Evolutionary conservation across 2,797 vertebrate genomes (phyloP).

Genomic region (Miopithecus talapoin): DNA sequence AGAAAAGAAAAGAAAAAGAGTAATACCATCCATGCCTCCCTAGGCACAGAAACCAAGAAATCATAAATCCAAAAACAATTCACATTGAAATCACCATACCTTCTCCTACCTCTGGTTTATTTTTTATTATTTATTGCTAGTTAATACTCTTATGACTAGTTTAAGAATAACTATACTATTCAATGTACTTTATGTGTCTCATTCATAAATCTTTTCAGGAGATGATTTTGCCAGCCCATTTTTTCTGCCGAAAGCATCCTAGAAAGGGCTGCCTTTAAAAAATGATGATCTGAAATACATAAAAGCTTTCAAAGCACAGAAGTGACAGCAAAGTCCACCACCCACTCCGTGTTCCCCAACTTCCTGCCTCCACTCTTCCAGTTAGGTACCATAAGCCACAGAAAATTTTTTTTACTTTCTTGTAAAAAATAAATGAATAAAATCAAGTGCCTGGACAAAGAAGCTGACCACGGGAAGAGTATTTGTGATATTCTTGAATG

Average conservation of each 20-base stretch:
- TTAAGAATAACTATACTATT: conserved; percentile 8
- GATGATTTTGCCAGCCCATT: conserved; percentile 3
- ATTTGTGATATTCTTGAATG: background rate
- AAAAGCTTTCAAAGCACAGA: background rate
- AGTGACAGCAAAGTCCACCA: background rate
- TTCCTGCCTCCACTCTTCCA: background rate
- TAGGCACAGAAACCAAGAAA: conserved; percentile 13
- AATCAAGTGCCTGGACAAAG: background rate
- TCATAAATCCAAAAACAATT: conserved; percentile 29
- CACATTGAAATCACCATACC: background rate
- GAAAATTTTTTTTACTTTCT: background rate
- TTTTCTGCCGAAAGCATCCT: background rate
- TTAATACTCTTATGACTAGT: background rate
- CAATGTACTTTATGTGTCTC: background rate
- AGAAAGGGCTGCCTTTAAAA: background rate
- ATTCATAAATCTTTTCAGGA: background rate
- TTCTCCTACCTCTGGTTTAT: background rate
- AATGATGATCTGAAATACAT: background rate
- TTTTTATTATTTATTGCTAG: conserved; percentile 18
- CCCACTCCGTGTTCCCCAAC: background rate
- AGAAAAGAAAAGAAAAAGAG: background rate
- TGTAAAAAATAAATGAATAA: background rate
- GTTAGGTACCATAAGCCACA: background rate
- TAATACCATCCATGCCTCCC: background rate
- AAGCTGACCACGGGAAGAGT: background rate